Evolutionary conservation across 2,888 invertebrate genomes (phyloP), one percentile per base, ranked within the genome.

Genomic region (Drosophila seclusa): DNA sequence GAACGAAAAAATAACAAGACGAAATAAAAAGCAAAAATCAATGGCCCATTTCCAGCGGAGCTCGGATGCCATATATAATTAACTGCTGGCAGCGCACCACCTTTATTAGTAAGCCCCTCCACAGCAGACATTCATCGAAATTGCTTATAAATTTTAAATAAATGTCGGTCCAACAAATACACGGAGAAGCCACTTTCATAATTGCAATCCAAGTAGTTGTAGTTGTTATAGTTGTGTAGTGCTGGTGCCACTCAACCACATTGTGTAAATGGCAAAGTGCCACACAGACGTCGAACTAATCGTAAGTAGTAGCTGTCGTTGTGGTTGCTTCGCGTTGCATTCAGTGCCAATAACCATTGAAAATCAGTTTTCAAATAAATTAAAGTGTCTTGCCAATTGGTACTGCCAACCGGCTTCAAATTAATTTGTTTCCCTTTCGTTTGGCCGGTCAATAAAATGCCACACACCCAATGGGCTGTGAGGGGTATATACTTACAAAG

Each of bases 401-500:
- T 61, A 21, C 54, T 62, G 54, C 66, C 45, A 59, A 45, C 48
- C 59, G 68, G 42, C 54, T 65, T 75, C 76, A 84, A 82, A 86
- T 85, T 84, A 85, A 84, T 85, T 81, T 84, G 87, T 84, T 85
- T 83, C 79, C 61, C 71, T 82, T 68, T 57, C 71, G 73, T 69
- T n/a, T 55, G 18, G 16, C 21, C 49, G 63, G 65, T 18, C 40
- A 45, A 59, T 48, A 61, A 36, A 38, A 38, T 38, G 55, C 27
- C 72, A 61, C 40, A 31, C 42, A 53, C 11, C 8, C 18, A 27
- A 52, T 32, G 27, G 42, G 40, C 11, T 42, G 32, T 40, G n/a
- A 32, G 49, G 24, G 31, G 55, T 34, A 84, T 89, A 94, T 89
- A 94, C 95, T 95, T 93, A 95, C 95, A 95, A 80, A 95, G 91